Conservation (phyloP, 2,888 invertebrate genomes). For the Trichopoda pennipes region DNA sequence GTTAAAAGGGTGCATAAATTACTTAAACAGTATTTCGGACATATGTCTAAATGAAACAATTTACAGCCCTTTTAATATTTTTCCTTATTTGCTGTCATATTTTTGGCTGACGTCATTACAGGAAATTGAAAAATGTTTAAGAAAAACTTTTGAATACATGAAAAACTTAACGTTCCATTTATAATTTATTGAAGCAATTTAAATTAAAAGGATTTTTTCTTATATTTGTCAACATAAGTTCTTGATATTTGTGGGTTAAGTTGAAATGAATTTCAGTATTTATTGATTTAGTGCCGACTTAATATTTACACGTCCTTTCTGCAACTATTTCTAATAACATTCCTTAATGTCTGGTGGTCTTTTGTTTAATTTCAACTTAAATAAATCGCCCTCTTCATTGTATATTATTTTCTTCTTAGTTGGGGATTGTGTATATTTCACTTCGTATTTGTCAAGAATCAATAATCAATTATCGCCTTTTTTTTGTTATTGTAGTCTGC, state of each 20-base stretch:
- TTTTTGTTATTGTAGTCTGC: constrained; percentile 8
- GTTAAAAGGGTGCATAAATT: constrained; percentile 68
- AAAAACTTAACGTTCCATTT: constrained; percentile 4
- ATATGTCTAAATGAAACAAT: constrained; percentile 41
- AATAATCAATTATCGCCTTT: constrained; percentile 63
- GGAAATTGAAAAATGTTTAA: constrained; percentile 52
- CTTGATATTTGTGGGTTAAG: neutral
- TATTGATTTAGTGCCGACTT: constrained; percentile 19
- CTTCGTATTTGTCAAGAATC: constrained; percentile 48
- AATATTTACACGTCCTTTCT: constrained; percentile 23
- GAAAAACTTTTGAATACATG: neutral
- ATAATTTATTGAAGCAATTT: constrained; percentile 37
- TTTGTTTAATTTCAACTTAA: constrained; percentile 59
- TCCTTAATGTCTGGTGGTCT: constrained; percentile 54
- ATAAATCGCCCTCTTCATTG: constrained; percentile 45
- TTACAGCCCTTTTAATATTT: constrained; percentile 4
- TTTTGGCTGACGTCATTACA: constrained; percentile 24
- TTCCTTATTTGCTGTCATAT: constrained; percentile 1
- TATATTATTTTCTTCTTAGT: constrained; percentile 12
- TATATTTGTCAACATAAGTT: neutral
- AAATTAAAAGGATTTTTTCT: constrained; percentile 21
- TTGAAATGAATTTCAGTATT: constrained; percentile 24
- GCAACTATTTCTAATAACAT: constrained; percentile 46
- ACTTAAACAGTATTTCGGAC: constrained; percentile 50
- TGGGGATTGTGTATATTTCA: constrained; percentile 20